Base-by-base conservation (phyloP, 2,888 invertebrate species). In the Lasioglossum oenotherae region DNA sequence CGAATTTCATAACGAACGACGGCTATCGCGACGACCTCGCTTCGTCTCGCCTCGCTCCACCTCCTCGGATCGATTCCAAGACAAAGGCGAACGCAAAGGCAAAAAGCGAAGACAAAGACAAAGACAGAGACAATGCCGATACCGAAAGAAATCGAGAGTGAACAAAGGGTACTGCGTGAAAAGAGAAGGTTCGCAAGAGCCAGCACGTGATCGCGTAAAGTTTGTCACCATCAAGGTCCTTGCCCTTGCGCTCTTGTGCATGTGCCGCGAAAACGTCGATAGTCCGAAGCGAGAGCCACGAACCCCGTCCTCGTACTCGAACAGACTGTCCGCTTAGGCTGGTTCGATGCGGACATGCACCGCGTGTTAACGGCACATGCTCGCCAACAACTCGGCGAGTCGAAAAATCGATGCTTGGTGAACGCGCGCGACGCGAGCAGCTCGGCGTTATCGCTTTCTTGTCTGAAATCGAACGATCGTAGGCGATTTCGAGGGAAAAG, bases 201-300 rank as follows among this genome's bases (percentile, higher is more conserved):
- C 10, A 23, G 31, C 57, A 73, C 64, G 44, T 4, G 35, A 27
- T 76, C 44, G 49, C 71, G 71, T 44, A 31, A 23, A 12, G 78
- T 23, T 19, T 88, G 90, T 84, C 85, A 93, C 16, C 64, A 5
- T 38, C 41, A 41, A 91, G 94, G 94, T 94, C 94, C 93, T 94
- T 94, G 94, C 94, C 94, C 94, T 94, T 93, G 93, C 91, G 57
- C 41, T 83, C 46, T 83, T 87, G 89, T 90, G 89, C 90, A 91
- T 93, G 92, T 92, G 92, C 91, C 88, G 92, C 86, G 87, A 87
- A 91, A 93, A 93, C 93, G 94, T 94, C 93, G 94, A 94, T 94
- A 93, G 92, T 92, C 90, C 87, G 88, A 87, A 85, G 85, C 77
- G 80, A 74, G 75, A 77, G 67, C 64, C 71, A 38, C 74, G 81